Evolutionary conservation across 2,113 vertebrate species (phyloP).

Genomic region (Lanius collurio): DNA sequence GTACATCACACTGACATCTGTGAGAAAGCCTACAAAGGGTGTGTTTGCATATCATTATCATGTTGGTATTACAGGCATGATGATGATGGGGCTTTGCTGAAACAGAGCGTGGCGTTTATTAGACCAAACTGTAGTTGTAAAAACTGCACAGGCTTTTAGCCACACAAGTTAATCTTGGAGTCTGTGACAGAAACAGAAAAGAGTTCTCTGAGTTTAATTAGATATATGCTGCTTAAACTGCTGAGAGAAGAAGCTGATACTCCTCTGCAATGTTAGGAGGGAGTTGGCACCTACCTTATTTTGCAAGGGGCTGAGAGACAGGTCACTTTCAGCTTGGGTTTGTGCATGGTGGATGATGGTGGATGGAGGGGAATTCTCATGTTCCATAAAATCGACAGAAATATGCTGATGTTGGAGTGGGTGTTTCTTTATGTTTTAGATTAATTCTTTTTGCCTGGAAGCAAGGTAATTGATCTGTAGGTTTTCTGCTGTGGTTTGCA

Average conservation of each 20-base stretch:
- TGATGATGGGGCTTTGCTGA: not conserved
- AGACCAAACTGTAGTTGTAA: not conserved
- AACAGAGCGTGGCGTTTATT: not conserved
- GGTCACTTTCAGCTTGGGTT: not conserved
- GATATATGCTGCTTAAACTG: not conserved
- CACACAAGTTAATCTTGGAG: not conserved
- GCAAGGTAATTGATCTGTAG: not conserved
- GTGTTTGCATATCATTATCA: not conserved
- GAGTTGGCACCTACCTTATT: not conserved
- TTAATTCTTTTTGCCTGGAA: not conserved
- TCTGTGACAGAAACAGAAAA: not conserved
- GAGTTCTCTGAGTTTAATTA: not conserved
- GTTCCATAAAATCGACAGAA: not conserved
- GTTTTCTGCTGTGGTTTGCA: slow-evolving; percentile 4
- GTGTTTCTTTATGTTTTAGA: not conserved
- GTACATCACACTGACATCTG: not conserved
- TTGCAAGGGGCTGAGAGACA: not conserved
- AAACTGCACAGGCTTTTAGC: not conserved
- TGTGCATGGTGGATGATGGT: not conserved
- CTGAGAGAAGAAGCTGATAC: not conserved
- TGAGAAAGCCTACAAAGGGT: not conserved
- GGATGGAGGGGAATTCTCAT: not conserved
- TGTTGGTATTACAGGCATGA: not conserved
- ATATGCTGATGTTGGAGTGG: not conserved
- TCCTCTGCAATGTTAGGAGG: not conserved